Evolutionary conservation across 2,888 invertebrate genomes (phyloP).

Genomic region (Drosophila robusta): DNA sequence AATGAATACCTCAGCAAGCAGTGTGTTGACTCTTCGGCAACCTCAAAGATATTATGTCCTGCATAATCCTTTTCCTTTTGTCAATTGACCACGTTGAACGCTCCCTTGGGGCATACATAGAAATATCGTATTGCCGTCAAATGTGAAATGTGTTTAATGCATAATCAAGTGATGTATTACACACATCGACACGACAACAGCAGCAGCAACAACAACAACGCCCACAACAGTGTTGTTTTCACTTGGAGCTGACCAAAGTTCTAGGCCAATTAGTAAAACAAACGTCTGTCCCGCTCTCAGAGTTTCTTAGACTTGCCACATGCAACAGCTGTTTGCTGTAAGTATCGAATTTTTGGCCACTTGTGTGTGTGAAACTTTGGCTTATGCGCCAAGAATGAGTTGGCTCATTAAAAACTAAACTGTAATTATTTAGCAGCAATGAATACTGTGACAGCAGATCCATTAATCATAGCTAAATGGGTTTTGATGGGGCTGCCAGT

Average conservation of each 20-base stretch:
- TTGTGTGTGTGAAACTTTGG: slow-evolving; percentile 12
- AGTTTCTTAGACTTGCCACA: slow-evolving; percentile 25
- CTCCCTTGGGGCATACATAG: slow-evolving; percentile 1
- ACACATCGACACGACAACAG: slow-evolving; percentile 25
- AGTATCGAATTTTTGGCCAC: slow-evolving; percentile 13
- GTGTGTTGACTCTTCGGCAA: background rate
- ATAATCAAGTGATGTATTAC: slow-evolving; percentile 60
- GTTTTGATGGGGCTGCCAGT: slow-evolving; percentile 20
- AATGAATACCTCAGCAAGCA: background rate
- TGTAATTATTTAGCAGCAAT: slow-evolving; percentile 57
- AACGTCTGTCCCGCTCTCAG: background rate
- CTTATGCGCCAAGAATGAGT: slow-evolving; percentile 31
- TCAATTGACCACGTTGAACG: background rate
- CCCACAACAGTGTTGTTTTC: slow-evolving; percentile 21
- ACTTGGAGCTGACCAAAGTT: slow-evolving; percentile 35
- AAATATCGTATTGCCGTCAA: slow-evolving; percentile 25
- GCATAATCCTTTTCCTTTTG: background rate
- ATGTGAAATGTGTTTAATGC: slow-evolving; percentile 59
- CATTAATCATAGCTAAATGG: slow-evolving; percentile 45
- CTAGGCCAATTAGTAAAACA: slow-evolving; percentile 60
- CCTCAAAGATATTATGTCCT: background rate
- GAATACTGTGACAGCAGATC: slow-evolving; percentile 11
- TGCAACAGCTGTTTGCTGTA: slow-evolving; percentile 29
- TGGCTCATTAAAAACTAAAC: slow-evolving; percentile 68
- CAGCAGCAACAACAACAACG: slow-evolving; percentile 4